phyloP scores from a whole-genome alignment of 1,140 invertebrate genomes.

The Pseudomyrmex concolor region DNA sequence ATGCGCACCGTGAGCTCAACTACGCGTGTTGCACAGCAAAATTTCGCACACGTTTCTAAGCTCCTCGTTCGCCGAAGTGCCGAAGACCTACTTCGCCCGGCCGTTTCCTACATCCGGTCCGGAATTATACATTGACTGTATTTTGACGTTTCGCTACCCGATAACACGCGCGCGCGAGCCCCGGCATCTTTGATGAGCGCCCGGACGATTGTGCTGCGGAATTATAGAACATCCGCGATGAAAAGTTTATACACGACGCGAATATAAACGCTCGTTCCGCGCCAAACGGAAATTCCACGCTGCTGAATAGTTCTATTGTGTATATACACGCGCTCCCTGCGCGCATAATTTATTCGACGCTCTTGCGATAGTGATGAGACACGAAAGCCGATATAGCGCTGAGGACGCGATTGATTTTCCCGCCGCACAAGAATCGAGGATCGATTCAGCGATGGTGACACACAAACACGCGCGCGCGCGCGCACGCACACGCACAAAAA shows the following conservation, averaged over 20 bases:
- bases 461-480: no score
- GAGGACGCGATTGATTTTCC: conserved; percentile 22
- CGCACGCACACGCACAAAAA: neutral
- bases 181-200: neutral
- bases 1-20: neutral
- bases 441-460: neutral
- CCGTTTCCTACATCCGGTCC: neutral
- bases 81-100: conserved; percentile 58
- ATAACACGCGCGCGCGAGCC: conserved; percentile 30
- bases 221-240: conserved; percentile 1
- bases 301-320: conserved; percentile 24
- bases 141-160: conserved; percentile 43
- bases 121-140: conserved; percentile 19
- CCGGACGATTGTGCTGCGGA: neutral
- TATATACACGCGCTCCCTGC: neutral
- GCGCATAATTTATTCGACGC: conserved; percentile 10
- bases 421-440: neutral
- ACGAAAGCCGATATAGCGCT: neutral
- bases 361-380: neutral
- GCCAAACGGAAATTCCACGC: conserved; percentile 40
- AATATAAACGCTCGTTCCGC: neutral
- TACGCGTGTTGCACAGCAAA: neutral
- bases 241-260: conserved; percentile 51
- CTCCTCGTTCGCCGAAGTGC: conserved; percentile 22
- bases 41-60: conserved; percentile 27